A percentile compares a stretch with the other conserved stretches of the same genome.
These are phyloP conservation scores for Glyptemys insculpta DNA, from an alignment of 2,797 vertebrate species.

Conservation along the genomic window DNA sequence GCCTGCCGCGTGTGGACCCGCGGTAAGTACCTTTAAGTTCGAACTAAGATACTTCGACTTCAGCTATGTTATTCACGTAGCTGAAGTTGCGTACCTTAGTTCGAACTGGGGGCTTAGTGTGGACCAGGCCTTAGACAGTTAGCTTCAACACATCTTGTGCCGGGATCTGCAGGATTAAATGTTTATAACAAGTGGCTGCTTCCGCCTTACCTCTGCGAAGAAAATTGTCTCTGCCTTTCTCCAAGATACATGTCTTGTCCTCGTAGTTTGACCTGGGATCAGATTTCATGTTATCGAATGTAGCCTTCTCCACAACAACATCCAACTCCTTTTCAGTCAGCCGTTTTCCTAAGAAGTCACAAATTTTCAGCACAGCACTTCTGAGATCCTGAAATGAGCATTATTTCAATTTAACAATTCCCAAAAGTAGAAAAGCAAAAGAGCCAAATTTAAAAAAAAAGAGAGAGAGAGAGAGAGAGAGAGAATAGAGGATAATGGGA, in stretches of 20 bases:
- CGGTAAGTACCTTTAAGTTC: too few species aligned
- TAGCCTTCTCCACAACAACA: conserved; percentile 61
- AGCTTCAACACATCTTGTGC: background rate
- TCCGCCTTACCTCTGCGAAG: background rate
- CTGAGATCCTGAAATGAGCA: conserved; percentile 68
- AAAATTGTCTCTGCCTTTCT: background rate
- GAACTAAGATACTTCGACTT: too few species aligned
- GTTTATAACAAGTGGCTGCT: background rate
- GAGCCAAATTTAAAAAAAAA: background rate
- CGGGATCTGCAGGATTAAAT: background rate
- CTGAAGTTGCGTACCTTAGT: too few species aligned
- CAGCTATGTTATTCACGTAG: too few species aligned
- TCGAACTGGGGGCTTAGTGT: too few species aligned
- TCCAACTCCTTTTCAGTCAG: conserved; percentile 73
- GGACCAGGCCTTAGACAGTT: background rate
- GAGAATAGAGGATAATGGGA: background rate
- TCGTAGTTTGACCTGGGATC: conserved; percentile 73
- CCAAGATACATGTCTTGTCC: background rate
- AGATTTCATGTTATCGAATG: conserved; percentile 73
- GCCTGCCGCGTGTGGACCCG: too few species aligned
- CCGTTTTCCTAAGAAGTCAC: conserved; percentile 75
- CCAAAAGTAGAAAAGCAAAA: background rate
- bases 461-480: too few species aligned
- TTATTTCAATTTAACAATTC: background rate
- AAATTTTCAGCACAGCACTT: conserved; percentile 70